phyloP scores from a whole-genome alignment of 2,888 invertebrate species.

The Drosophila nr. medialis region DNA sequence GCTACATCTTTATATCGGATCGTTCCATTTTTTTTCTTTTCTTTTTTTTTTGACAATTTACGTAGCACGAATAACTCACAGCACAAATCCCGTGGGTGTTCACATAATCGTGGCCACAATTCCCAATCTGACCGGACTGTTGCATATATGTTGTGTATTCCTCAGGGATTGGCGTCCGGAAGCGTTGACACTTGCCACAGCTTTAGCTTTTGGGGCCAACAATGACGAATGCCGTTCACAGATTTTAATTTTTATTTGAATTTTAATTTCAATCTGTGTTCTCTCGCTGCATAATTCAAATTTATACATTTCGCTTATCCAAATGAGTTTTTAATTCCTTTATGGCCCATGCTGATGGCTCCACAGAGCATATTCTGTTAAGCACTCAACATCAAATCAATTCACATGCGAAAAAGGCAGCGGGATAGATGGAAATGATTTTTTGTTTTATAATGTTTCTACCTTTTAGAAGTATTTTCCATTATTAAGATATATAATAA shows the following conservation, averaged over 20 bases:
- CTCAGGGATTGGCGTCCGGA: conserved; percentile 43
- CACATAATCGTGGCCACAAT: conserved; percentile 10
- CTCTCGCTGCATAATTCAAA: conserved; percentile 30
- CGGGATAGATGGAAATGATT: not conserved
- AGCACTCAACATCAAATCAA: conserved; percentile 3
- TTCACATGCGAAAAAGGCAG: not conserved
- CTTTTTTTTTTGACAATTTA: conserved; percentile 37
- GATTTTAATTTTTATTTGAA: conserved; percentile 18
- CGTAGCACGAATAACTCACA: conserved; percentile 34
- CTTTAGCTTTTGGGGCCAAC: conserved; percentile 22
- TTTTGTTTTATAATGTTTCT: not conserved
- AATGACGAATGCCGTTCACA: conserved; percentile 60
- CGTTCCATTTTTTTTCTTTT: conserved; percentile 27
- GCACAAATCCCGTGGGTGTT: conserved; percentile 46
- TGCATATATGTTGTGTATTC: conserved; percentile 9
- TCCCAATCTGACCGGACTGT: conserved; percentile 17
- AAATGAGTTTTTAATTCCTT: conserved; percentile 53
- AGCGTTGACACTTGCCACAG: conserved; percentile 56
- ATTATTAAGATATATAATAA: not conserved
- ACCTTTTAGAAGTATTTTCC: not conserved
- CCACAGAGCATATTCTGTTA: conserved; percentile 3
- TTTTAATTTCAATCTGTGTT: conserved; percentile 31
- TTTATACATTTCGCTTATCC: conserved; percentile 5
- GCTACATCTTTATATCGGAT: conserved; percentile 23
- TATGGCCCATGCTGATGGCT: conserved; percentile 26